Conservation (phyloP, 2,113 vertebrate genomes). For the Dasyornis broadbenti region DNA sequence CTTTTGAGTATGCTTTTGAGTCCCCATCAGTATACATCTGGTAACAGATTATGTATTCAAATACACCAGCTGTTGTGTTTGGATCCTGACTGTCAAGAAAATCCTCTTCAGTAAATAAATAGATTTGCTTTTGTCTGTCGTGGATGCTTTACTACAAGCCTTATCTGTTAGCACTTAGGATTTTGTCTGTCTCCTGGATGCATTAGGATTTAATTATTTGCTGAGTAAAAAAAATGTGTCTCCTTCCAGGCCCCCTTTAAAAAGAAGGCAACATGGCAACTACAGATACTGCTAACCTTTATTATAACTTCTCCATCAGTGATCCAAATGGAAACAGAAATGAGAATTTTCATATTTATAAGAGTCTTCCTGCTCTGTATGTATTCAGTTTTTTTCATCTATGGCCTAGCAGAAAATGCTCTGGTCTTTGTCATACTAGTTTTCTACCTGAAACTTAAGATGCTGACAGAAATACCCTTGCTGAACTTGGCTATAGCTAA, state of each 20-base stretch:
- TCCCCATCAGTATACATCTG: background rate
- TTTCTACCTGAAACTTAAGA: slow-evolving; percentile 60
- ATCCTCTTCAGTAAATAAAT: background rate
- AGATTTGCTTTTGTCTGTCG: background rate
- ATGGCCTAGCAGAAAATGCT: slow-evolving; percentile 60
- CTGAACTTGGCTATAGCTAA: slow-evolving; percentile 68
- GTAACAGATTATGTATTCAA: background rate
- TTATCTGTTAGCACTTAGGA: background rate
- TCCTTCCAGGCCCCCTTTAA: background rate
- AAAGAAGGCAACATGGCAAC: background rate
- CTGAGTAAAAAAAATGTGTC: background rate
- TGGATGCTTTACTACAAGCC: background rate
- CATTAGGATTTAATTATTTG: background rate
- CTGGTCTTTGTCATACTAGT: slow-evolving; percentile 52
- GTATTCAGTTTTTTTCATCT: slow-evolving; percentile 42
- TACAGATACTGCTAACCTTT: background rate
- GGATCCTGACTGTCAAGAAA: background rate
- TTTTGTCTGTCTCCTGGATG: background rate
- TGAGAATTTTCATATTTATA: background rate
- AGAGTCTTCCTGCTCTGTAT: slow-evolving; percentile 38
- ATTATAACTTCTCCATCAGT: background rate
- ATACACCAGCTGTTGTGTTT: background rate
- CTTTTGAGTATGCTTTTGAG: background rate
- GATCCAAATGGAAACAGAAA: background rate
- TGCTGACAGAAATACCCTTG: slow-evolving; percentile 53